Evolutionary conservation across 2,797 vertebrate species (phyloP), one percentile per base, ranked within the genome.

Genomic region (Tangara arthus): DNA sequence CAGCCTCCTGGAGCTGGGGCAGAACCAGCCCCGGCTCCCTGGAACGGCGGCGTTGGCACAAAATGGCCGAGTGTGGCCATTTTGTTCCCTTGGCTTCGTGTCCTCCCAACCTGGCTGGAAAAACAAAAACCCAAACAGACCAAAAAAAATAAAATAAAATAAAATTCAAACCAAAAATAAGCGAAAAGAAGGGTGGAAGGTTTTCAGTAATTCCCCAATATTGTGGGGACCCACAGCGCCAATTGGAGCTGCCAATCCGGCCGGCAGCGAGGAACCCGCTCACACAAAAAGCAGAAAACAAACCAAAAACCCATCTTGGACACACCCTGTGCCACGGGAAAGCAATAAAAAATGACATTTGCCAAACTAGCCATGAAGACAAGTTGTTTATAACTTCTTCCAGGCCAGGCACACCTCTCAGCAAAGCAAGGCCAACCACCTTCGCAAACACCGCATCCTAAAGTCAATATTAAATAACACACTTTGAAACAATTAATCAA

Each of bases 51-150:
- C 16, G 8, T 8, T 57, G 86, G 76, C 93, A 97, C 95, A 94
- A 97, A 97, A 97, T 97, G 97, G 97, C 96, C 83, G 96, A 89
- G 81, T 0, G 73, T 15, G 30, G 96, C 96, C 97, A 97, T 97
- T 97, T 97, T 97, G 93, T 97, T 42, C 61, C 37, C 81, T 75
- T 49, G 78, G 78, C 94, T 65, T 60, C 49, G 0, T 0, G 5
- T 39, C 50, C 83, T 78, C 24, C 72, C 34, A 2, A 2, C 3
- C 6, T 60, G 10, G 26, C 49, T 23, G 52, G 61, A 13, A 37
- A 83, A 87, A 82, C 4, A 46, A 35, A 41, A 41, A 60, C 30
- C 44, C 53, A 18, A 77, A 76, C 22, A 6, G 46, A 41, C 8
- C 3, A 19, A 59, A 59, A 13, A 19, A 6, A 50, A 57, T n/a